Base-by-base conservation (phyloP, 2,888 invertebrate genomes). In the Trilocha varians region DNA sequence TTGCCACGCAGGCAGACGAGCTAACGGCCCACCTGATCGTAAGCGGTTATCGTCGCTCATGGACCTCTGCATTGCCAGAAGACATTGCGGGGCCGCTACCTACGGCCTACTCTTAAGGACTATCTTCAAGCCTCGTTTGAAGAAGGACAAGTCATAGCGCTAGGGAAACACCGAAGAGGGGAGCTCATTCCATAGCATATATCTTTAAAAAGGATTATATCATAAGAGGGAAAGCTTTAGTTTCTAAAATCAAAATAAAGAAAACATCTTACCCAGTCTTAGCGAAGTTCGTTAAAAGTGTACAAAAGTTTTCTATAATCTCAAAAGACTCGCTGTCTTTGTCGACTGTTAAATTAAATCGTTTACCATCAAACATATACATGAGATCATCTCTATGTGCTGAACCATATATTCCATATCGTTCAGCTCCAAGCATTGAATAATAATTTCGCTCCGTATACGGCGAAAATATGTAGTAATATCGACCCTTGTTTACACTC, bases 371-470 rank as follows among this genome's bases (percentile, higher is more conserved):
- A 15, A 79, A 73, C 11, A 78, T 46, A 41, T 78, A 74, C 57
- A 69, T 56, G 6, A 73, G 38, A 38, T 78, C 78, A 14, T 78
- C 78, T 13, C 70, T 44, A 46, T 78, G 79, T 1, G 64, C 36
- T 0, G 70, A 61, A 6, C 72, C 78, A 0, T 34, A 37, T 2
- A 75, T 41, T 0, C 59, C 70, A 35, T 65, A 65, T 9, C 25
- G 25, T 34, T 63, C 59, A 0, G 43, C 25, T 2, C 66, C 73
- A 0, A 14, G 1, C 2, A 44, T 53, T 1, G 66, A 62, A 25
- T 52, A 68, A 3, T 69, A 45, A 42, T 75, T 75, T 41, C 70
- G 56, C 5, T 64, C 57, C 0, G 77, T 72, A 2, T 55, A 36
- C 36, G 66, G 59, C 0, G 69, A 61, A 34, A 78, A 71, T 41